These are phyloP conservation scores for Agrotis ipsilon DNA, from an alignment of 2,888 invertebrate species.

Conservation along the genomic window DNA sequence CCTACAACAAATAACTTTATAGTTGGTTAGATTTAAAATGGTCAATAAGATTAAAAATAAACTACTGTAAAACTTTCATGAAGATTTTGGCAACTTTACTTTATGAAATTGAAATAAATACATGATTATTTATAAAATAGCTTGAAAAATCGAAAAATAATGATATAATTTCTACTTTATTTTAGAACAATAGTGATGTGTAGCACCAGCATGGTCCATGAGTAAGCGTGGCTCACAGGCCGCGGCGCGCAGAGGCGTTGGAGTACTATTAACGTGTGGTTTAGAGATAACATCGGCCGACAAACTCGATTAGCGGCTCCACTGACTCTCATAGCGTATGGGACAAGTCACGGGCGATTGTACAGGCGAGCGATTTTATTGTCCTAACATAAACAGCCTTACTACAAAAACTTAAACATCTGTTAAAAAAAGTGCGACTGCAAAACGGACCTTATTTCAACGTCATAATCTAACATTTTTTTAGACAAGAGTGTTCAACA, in stretches of 20 bases:
- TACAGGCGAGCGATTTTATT: neutral
- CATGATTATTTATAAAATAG: neutral
- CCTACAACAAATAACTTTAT: neutral
- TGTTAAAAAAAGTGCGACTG: too few species aligned
- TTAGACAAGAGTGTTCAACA: too few species aligned
- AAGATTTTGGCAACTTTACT: neutral
- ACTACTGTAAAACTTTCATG: neutral
- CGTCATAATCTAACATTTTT: too few species aligned
- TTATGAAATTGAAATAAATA: neutral
- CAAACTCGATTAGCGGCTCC: constrained; percentile 90
- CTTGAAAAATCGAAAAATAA: neutral
- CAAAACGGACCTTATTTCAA: too few species aligned
- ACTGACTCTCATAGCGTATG: constrained; percentile 76
- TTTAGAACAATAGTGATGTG: constrained; percentile 10
- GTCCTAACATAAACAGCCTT: too few species aligned
- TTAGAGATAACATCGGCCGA: constrained; percentile 90
- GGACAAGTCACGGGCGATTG: constrained; percentile 63
- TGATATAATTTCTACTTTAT: neutral
- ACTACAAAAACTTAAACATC: too few species aligned
- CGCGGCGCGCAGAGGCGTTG: constrained; percentile 75
- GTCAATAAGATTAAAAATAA: neutral
- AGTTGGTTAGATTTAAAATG: neutral
- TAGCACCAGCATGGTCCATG: constrained; percentile 30
- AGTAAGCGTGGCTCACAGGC: constrained; percentile 49
- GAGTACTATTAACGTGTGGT: constrained; percentile 88